Percentiles rank a stretch among this genome's conserved stretches.
These are phyloP conservation scores for Hermatobates lingyangjiaoensis DNA, from an alignment of 1,140 invertebrate species.

Conservation along the genomic window DNA sequence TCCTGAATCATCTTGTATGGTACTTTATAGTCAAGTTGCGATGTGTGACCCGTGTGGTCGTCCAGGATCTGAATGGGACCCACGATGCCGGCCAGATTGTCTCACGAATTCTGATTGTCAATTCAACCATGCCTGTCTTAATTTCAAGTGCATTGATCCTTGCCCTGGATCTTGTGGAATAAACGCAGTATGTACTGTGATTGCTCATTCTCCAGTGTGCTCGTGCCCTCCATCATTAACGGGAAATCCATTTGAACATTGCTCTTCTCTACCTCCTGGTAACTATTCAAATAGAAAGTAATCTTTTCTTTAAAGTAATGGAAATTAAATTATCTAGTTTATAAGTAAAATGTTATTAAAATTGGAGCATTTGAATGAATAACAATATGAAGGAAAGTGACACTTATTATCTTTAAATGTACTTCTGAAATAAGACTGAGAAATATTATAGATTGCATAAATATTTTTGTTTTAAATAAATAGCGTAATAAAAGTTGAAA, in stretches of 20 bases:
- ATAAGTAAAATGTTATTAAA: neutral
- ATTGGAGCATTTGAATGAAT: slow-evolving; percentile 1
- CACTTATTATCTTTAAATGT: too few relatives aligned
- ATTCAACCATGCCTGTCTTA: slow-evolving; percentile 54
- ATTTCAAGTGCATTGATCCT: slow-evolving; percentile 54
- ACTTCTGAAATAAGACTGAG: too few relatives aligned
- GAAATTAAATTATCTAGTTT: neutral
- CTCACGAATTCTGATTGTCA: slow-evolving; percentile 55
- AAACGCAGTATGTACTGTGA: slow-evolving; percentile 53
- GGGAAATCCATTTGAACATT: slow-evolving; percentile 68
- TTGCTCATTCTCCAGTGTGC: slow-evolving; percentile 58
- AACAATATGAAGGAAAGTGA: too few relatives aligned
- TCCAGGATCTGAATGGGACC: slow-evolving; percentile 41
- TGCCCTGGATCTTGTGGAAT: slow-evolving; percentile 64
- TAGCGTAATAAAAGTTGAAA: too few relatives aligned
- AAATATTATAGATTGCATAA: too few relatives aligned
- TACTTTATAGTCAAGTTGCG: slow-evolving; percentile 46
- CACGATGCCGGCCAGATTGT: slow-evolving; percentile 56
- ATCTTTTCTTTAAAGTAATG: slow-evolving; percentile 5
- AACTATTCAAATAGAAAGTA: slow-evolving; percentile 14
- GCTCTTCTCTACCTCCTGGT: slow-evolving; percentile 32
- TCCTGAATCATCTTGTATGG: slow-evolving; percentile 40
- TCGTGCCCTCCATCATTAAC: slow-evolving; percentile 44
- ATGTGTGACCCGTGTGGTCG: slow-evolving; percentile 58
- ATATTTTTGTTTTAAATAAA: too few relatives aligned